Evolutionary conservation across 2,797 vertebrate species (phyloP).

Genomic region (Anabas testudineus): DNA sequence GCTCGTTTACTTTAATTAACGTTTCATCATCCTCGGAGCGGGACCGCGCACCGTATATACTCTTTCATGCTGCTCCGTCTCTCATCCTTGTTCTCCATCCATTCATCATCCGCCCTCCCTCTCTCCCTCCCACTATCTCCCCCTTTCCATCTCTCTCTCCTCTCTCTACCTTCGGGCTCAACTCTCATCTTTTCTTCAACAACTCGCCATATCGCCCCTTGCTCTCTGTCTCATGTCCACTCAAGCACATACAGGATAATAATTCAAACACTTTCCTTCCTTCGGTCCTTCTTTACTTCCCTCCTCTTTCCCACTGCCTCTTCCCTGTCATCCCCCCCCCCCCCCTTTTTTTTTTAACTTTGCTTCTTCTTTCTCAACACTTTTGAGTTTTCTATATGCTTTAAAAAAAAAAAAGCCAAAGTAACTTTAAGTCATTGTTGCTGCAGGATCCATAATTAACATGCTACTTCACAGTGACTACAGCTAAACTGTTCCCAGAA

Average conservation of each 20-base stretch:
- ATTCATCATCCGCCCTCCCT: conserved; percentile 80
- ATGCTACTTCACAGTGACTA: neutral
- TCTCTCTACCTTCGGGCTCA: conserved; percentile 62
- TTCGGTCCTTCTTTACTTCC: conserved; percentile 39
- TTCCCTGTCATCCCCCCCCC: conserved; percentile 16
- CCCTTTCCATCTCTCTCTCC: conserved; percentile 14
- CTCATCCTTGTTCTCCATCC: conserved; percentile 77
- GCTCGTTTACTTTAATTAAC: conserved; percentile 87
- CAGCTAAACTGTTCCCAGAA: neutral
- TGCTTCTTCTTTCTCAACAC: neutral
- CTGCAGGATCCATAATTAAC: neutral
- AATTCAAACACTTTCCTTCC: conserved; percentile 78
- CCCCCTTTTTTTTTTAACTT: conserved; percentile 13
- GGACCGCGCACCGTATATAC: conserved; percentile 66
- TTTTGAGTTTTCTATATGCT: conserved; percentile 29
- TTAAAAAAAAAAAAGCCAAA: conserved; percentile 14
- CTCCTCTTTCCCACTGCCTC: conserved; percentile 5
- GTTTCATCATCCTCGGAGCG: conserved; percentile 83
- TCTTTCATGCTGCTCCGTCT: conserved; percentile 77
- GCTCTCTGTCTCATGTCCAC: conserved; percentile 69
- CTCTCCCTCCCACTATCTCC: conserved; percentile 21
- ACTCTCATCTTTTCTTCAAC: conserved; percentile 70
- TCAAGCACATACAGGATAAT: conserved; percentile 73
- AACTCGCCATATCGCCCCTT: conserved; percentile 51
- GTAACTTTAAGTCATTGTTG: neutral